A percentile compares a stretch with the other conserved stretches of the same genome.
phyloP scores from a whole-genome alignment of 2,797 vertebrate species.

The Alectoris magna region DNA sequence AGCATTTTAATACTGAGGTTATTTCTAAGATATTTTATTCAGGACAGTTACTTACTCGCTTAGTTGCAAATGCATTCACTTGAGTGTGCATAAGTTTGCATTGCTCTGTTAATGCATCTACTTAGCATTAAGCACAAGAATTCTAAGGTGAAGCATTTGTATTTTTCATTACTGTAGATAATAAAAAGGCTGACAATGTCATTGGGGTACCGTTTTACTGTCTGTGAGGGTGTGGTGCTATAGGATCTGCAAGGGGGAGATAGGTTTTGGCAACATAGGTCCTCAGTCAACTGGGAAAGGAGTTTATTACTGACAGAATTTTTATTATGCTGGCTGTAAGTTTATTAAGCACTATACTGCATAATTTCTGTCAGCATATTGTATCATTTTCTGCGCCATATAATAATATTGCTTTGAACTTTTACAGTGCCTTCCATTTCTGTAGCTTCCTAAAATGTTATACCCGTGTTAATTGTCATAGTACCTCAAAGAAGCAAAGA shows the following conservation, averaged over 20 bases:
- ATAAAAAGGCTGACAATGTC: conserved; percentile 3
- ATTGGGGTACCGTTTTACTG: neutral
- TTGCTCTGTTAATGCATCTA: neutral
- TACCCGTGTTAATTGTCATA: conserved; percentile 23
- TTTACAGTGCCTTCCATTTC: conserved; percentile 42
- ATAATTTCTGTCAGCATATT: conserved; percentile 67
- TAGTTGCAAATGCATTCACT: neutral
- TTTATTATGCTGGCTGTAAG: conserved; percentile 59
- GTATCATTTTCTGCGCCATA: conserved; percentile 68
- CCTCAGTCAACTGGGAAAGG: conserved; percentile 52
- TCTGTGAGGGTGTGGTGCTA: neutral
- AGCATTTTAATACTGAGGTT: neutral
- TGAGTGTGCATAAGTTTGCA: neutral
- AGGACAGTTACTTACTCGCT: neutral
- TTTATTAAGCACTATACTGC: conserved; percentile 66
- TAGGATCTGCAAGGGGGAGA: neutral
- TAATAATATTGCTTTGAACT: conserved; percentile 70
- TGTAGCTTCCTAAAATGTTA: conserved; percentile 50
- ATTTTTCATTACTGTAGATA: conserved; percentile 29
- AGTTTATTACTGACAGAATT: conserved; percentile 56
- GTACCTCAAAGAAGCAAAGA: conserved; percentile 21
- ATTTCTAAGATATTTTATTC: neutral
- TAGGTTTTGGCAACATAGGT: conserved; percentile 27
- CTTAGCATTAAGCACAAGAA: conserved; percentile 18
- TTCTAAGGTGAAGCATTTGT: conserved; percentile 31